Evolutionary conservation across 2,797 vertebrate species (phyloP).

Genomic region (Tinamus major): DNA sequence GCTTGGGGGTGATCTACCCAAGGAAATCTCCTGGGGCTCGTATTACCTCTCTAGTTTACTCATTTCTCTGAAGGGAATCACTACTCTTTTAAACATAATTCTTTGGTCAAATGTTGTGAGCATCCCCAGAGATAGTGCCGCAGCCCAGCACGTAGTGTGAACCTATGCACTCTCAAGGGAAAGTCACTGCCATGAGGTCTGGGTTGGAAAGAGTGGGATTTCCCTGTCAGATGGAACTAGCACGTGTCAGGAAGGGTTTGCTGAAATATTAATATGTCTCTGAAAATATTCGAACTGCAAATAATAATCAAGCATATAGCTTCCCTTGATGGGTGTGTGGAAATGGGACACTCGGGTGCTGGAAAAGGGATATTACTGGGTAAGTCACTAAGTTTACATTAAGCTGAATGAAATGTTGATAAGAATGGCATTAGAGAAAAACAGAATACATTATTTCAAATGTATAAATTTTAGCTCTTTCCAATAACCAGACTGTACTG

Average conservation of each 20-base stretch:
- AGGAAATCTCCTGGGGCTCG: neutral
- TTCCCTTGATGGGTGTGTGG: neutral
- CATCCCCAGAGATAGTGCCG: neutral
- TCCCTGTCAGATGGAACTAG: neutral
- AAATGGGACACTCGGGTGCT: neutral
- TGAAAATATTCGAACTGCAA: neutral
- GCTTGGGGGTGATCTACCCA: neutral
- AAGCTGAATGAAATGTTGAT: neutral
- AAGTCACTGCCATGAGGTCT: neutral
- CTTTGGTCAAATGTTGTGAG: neutral
- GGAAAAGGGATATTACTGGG: neutral
- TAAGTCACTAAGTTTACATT: neutral
- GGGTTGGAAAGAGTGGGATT: neutral
- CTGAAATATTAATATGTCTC: neutral
- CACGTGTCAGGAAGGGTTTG: neutral
- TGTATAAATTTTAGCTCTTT: neutral
- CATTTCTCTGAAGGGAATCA: neutral
- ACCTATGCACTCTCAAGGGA: rapidly evolving
- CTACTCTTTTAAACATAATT: neutral
- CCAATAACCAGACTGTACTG: neutral
- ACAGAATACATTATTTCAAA: neutral
- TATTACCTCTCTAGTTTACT: neutral
- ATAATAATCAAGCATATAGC: neutral
- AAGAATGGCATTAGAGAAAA: neutral
- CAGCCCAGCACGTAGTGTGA: neutral